These are phyloP conservation scores for Drosophila asahinai DNA, from an alignment of 1,140 invertebrate species.

Conservation along the genomic window DNA sequence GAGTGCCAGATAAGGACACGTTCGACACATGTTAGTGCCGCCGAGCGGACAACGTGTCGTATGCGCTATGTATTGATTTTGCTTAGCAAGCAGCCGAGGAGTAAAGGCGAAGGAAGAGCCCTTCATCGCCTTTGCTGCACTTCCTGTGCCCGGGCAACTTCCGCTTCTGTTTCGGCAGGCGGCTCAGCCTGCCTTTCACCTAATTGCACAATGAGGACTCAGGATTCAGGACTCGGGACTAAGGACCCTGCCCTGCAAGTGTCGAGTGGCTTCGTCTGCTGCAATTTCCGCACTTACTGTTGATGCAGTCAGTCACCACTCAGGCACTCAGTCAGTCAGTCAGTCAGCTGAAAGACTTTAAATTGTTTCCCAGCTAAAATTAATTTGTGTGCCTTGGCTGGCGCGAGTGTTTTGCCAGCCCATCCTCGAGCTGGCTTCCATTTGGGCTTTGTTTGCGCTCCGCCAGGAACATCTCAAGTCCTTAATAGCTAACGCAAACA, in stretches of 20 bases:
- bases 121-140: conserved; percentile 66
- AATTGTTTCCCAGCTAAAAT: conserved; percentile 75
- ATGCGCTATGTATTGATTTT: conserved; percentile 76
- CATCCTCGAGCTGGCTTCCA: conserved; percentile 17
- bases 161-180: conserved; percentile 59
- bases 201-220: conserved; percentile 74
- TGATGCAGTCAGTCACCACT: conserved; percentile 49
- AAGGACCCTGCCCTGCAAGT: conserved; percentile 25
- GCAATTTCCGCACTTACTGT: conserved; percentile 77
- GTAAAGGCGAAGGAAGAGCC: conserved; percentile 3
- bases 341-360: conserved; percentile 66
- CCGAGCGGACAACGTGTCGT: conserved; percentile 55
- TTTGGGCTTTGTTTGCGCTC: conserved; percentile 55
- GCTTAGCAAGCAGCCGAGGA: conserved; percentile 53
- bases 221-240: conserved; percentile 9
- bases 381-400: conserved; percentile 63
- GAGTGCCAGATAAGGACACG: conserved; percentile 38
- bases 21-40: conserved; percentile 44
- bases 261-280: conserved; percentile 59
- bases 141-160: conserved; percentile 60
- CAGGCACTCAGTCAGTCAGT: conserved; percentile 16
- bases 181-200: conserved; percentile 50
- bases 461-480: conserved; percentile 59
- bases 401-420: conserved; percentile 35
- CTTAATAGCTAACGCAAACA: conserved; percentile 77